Conservation (phyloP, 1,140 invertebrate genomes). For the Meloidogyne floridensis region DNA sequence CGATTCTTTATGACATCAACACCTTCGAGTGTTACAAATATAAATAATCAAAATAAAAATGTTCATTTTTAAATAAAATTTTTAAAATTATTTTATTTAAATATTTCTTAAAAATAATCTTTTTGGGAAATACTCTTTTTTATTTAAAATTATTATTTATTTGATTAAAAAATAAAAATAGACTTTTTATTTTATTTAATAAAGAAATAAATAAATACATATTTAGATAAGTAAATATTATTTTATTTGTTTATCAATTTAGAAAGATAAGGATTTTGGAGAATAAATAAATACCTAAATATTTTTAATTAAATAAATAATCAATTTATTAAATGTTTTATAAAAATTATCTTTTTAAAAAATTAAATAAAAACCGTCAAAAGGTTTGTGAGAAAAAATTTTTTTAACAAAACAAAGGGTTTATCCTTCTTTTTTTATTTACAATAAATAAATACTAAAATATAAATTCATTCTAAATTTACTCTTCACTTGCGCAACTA, state of each 20-base stretch:
- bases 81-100: too few species aligned
- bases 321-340: not conserved
- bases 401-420: not conserved
- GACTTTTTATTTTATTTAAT: too few species aligned
- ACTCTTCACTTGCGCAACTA: not conserved
- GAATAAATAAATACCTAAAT: not conserved
- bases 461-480: not conserved
- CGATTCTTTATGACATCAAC: slow-evolving; percentile 15
- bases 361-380: not conserved
- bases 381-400: too few species aligned
- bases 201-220: too few species aligned
- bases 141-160: too few species aligned
- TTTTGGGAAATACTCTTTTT: too few species aligned
- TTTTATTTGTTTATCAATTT: too few species aligned
- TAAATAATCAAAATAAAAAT: slow-evolving; percentile 14
- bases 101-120: too few species aligned
- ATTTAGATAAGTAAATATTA: too few species aligned
- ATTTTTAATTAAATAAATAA: not conserved
- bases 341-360: not conserved
- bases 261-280: too few species aligned
- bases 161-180: too few species aligned
- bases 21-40: not conserved
- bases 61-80: slow-evolving; percentile 13
- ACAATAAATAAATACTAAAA: not conserved
- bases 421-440: slow-evolving; percentile 6